These are phyloP conservation scores for Salvator merianae DNA, from an alignment of 2,113 vertebrate genomes.

Conservation along the genomic window DNA sequence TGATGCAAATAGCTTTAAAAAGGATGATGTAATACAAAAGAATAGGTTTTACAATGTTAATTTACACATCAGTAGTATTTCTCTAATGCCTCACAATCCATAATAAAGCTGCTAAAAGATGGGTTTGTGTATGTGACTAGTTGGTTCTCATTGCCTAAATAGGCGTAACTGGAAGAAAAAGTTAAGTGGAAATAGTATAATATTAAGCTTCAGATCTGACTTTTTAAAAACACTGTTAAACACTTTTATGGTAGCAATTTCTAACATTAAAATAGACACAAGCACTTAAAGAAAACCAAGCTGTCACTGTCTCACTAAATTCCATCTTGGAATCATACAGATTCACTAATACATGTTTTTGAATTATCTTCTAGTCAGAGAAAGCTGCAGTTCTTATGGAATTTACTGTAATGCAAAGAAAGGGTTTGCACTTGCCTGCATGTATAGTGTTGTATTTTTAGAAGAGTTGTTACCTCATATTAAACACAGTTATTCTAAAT, in stretches of 20 bases:
- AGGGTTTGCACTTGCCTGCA: constrained; percentile 73
- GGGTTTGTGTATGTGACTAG: background rate
- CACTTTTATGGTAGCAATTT: background rate
- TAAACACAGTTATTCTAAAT: constrained; percentile 50
- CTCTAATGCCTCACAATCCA: constrained; percentile 33
- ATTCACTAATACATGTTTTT: background rate
- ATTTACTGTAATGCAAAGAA: constrained; percentile 66
- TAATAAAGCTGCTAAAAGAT: constrained; percentile 28
- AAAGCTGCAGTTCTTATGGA: constrained; percentile 25
- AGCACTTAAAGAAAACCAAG: constrained; percentile 15
- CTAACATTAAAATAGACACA: background rate
- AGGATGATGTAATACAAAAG: background rate
- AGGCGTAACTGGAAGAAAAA: constrained; percentile 14
- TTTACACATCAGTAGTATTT: background rate
- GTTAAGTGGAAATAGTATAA: background rate
- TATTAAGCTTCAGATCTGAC: background rate
- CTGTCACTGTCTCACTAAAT: constrained; percentile 47
- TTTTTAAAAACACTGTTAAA: background rate
- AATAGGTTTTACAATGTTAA: background rate
- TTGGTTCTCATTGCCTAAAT: background rate
- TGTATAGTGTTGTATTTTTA: constrained; percentile 51
- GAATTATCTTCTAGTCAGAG: constrained; percentile 15
- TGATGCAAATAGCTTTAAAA: background rate
- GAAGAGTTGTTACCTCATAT: constrained; percentile 46
- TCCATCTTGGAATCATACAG: background rate